Conservation (phyloP, 2,888 invertebrate genomes). For the Enoplolaimus lenunculus region DNA sequence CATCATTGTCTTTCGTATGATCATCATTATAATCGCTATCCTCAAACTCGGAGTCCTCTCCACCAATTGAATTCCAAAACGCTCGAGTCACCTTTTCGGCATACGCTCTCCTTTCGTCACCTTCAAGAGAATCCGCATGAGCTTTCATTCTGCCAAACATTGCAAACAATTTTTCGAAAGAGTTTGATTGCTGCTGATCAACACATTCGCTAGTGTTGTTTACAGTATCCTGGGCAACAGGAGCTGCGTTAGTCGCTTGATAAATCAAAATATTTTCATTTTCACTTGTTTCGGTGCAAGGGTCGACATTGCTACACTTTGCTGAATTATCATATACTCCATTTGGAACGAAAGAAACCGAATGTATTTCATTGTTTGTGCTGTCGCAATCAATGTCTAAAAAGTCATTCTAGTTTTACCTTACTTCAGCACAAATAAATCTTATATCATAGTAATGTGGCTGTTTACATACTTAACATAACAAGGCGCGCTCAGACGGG, state of each 20-base stretch:
- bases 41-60: slow-evolving; percentile 54
- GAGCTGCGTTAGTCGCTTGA: background rate
- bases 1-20: background rate
- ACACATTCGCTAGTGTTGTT: background rate
- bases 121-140: slow-evolving; percentile 51
- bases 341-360: too few relatives aligned
- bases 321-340: too few relatives aligned
- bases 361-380: too few relatives aligned
- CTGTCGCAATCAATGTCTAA: too few relatives aligned
- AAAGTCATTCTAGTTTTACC: too few relatives aligned
- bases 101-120: slow-evolving; percentile 54
- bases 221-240: background rate
- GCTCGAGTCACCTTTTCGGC: slow-evolving; percentile 56
- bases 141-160: slow-evolving; percentile 55
- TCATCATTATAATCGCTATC: slow-evolving; percentile 30
- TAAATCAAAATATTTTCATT: background rate
- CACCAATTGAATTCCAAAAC: slow-evolving; percentile 61
- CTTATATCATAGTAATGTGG: too few relatives aligned
- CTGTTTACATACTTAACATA: too few relatives aligned
- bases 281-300: too few relatives aligned
- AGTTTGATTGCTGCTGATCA: slow-evolving; percentile 31
- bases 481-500: too few relatives aligned
- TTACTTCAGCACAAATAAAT: too few relatives aligned
- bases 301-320: too few relatives aligned
- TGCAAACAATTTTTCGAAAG: slow-evolving; percentile 54